phyloP scores from a whole-genome alignment of 2,888 invertebrate genomes.

The Perithous albicinctus region DNA sequence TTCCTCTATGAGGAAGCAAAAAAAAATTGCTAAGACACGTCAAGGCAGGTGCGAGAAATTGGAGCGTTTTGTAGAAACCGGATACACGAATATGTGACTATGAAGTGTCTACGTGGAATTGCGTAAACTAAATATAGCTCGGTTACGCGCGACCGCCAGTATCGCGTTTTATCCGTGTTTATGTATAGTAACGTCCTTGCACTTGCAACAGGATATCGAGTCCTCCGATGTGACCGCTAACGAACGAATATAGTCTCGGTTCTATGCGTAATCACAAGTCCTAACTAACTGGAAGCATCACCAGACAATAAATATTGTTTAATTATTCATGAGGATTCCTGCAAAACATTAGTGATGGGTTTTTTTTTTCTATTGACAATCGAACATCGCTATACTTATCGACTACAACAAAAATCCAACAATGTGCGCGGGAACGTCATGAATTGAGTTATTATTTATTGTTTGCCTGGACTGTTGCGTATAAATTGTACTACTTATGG shows the following conservation, averaged over 20 bases:
- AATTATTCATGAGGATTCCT: conserved; percentile 58
- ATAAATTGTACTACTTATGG: conserved; percentile 13
- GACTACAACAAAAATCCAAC: not conserved
- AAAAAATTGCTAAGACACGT: conserved; percentile 2
- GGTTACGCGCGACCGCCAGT: conserved; percentile 22
- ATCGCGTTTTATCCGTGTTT: conserved; percentile 26
- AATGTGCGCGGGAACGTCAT: not conserved
- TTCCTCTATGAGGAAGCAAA: too few relatives aligned
- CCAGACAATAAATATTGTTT: conserved; percentile 45
- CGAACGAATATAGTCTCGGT: conserved; percentile 17
- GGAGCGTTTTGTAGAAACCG: conserved; percentile 37
- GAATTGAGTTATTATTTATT: conserved; percentile 28
- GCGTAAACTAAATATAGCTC: conserved; percentile 24
- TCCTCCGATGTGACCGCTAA: conserved; percentile 60
- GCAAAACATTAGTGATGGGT: conserved; percentile 26
- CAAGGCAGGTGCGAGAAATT: conserved; percentile 21
- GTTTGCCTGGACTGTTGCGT: conserved; percentile 24
- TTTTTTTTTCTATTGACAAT: conserved; percentile 51
- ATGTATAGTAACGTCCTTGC: conserved; percentile 72
- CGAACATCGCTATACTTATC: conserved; percentile 21
- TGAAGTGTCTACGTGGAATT: conserved; percentile 25
- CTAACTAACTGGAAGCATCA: conserved; percentile 34
- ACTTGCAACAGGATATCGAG: conserved; percentile 76
- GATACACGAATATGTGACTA: conserved; percentile 30
- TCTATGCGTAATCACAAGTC: conserved; percentile 58